phyloP scores from a whole-genome alignment of 2,888 invertebrate genomes.

The Cheilosia scutellata region DNA sequence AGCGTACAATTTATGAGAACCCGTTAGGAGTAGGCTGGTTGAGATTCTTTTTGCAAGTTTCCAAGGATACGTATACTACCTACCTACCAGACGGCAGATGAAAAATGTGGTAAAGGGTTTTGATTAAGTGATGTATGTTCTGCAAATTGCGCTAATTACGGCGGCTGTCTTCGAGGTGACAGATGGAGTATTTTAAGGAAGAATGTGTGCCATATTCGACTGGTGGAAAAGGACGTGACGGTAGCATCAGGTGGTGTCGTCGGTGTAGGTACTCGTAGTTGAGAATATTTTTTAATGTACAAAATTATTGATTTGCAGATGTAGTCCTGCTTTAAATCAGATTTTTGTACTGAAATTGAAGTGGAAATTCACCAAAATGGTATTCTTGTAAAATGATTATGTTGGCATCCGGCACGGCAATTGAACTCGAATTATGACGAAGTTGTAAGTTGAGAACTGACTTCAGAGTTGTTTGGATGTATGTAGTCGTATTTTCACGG shows the following conservation, averaged over 20 bases:
- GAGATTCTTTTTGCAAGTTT: slow-evolving; percentile 49
- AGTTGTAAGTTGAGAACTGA: too few species aligned
- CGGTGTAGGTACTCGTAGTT: too few species aligned
- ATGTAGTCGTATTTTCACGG: too few species aligned
- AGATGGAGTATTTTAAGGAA: slow-evolving; percentile 12
- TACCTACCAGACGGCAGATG: slow-evolving; percentile 8
- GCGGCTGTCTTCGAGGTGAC: slow-evolving; percentile 35
- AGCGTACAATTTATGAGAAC: slow-evolving; percentile 57
- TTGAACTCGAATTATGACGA: too few species aligned
- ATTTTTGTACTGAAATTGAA: not conserved
- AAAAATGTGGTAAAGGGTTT: slow-evolving; percentile 59
- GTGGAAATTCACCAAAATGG: too few species aligned
- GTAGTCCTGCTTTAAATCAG: too few species aligned
- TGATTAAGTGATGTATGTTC: slow-evolving; percentile 58
- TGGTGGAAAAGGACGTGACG: not conserved
- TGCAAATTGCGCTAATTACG: slow-evolving; percentile 60
- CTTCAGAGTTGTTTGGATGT: too few species aligned
- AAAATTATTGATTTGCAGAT: too few species aligned
- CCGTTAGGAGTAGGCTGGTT: slow-evolving; percentile 55
- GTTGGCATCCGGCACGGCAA: too few species aligned
- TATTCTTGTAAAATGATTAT: too few species aligned
- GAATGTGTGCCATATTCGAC: not conserved
- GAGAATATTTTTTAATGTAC: too few species aligned
- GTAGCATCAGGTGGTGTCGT: not conserved
- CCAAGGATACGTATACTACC: slow-evolving; percentile 6